Percentiles rank a stretch among this genome's conserved stretches.
phyloP scores from a whole-genome alignment of 1,140 invertebrate species.

The Drosophila ananassae region DNA sequence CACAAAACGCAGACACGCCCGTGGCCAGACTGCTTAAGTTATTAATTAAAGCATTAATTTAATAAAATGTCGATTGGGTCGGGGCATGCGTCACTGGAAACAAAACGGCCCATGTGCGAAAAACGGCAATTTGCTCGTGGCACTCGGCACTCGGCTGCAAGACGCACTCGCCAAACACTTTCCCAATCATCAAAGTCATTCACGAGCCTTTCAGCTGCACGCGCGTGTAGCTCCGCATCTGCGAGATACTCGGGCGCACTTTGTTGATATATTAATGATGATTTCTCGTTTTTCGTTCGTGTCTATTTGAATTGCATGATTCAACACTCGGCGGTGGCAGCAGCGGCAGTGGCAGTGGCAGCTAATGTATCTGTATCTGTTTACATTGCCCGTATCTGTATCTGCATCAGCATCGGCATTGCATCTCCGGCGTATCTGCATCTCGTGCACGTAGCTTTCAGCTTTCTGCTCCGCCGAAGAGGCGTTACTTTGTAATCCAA shows the following conservation, averaged over 20 bases:
- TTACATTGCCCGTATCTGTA: conserved; percentile 34
- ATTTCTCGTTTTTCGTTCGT: conserved; percentile 78
- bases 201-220: conserved; percentile 71
- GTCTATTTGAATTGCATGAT: conserved; percentile 81
- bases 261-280: conserved; percentile 82
- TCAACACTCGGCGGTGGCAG: conserved; percentile 58
- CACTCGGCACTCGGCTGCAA: conserved; percentile 13
- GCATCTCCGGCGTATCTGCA: conserved; percentile 21
- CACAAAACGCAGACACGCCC: conserved; percentile 59
- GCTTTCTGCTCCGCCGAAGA: conserved; percentile 19
- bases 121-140: conserved; percentile 62
- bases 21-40: conserved; percentile 48
- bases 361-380: conserved; percentile 57
- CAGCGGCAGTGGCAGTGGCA: conserved; percentile 21
- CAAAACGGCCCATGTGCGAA: conserved; percentile 44
- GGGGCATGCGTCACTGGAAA: conserved; percentile 46
- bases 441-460: conserved; percentile 51
- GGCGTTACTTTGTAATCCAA: conserved; percentile 79
- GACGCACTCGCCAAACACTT: conserved; percentile 57
- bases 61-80: conserved; percentile 64
- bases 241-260: conserved; percentile 55
- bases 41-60: conserved; percentile 77
- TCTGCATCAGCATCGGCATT: conserved; percentile 10
- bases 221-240: conserved; percentile 53
- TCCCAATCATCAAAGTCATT: conserved; percentile 81